Evolutionary conservation across 2,888 invertebrate species (phyloP), one percentile per base, ranked within the genome.

Genomic region (Drosophila emarginata): DNA sequence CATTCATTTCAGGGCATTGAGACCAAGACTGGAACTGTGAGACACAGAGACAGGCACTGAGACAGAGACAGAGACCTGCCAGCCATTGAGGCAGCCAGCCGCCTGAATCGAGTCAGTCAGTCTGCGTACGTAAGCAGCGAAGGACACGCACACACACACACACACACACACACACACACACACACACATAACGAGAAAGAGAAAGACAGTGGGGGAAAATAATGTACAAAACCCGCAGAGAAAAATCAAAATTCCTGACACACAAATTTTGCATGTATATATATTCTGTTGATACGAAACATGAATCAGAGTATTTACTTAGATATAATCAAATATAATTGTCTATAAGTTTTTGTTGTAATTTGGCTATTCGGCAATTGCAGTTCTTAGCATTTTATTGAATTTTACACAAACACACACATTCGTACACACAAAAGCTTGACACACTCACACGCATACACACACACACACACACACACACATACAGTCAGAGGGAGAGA

Each of bases 91-190:
- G 78, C 87, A 85, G 89, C 82, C 87, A 85, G 89, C 81, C 88
- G 84, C 86, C 63, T 73, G 75, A 75, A 86, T 77, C 87, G 87
- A 84, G 84, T 89, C 84, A 84, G 73, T 85, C 88, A 82, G 89
- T 87, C 89, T 84, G 89, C 88, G 88, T 84, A 89, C 89, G 89
- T 89, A 84, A 84, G 84, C 85, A 80, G 77, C 77, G 89, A 88
- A 89, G 89, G 89, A 89, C 87, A 88, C 67, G 72, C 77, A 81
- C 67, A 61, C 52, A 70, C 61, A 69, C 68, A 57, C 61, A 62
- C 59, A 51, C 51, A 56, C 45, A 51, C 21, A 61, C 39, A 61
- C 40, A 64, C 54, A 59, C 60, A 57, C 54, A 68, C 53, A 59
- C 39, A 67, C 39, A 59, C 50, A 54, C 23, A 57, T 18, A 50